A percentile compares a stretch with the other conserved stretches of the same genome.
Evolutionary conservation across 2,113 vertebrate species (phyloP).

Genomic region (Scytalopus superciliaris): DNA sequence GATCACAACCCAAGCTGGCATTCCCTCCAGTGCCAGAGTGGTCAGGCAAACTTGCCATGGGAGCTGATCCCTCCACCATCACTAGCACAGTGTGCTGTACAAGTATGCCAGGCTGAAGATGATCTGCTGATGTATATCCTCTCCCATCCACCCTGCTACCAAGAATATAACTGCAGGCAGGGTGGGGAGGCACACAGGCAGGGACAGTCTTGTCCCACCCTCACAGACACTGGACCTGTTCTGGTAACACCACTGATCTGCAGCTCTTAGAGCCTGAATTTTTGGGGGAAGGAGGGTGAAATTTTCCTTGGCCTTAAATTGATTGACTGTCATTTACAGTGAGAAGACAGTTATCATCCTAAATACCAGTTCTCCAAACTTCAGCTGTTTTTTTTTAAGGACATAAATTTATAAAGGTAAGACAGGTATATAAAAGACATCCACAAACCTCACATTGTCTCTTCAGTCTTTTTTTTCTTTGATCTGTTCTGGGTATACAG

Average conservation of each 20-base stretch:
- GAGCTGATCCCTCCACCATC: not conserved
- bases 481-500: not conserved
- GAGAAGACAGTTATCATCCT: not conserved
- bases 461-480: not conserved
- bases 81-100: rapidly evolving
- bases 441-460: not conserved
- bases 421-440: not conserved
- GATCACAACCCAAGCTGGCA: rapidly evolving
- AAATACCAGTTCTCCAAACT: not conserved
- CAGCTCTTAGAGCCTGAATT: not conserved
- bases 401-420: not conserved
- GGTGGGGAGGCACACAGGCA: not conserved
- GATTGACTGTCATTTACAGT: not conserved
- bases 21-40: not conserved
- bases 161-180: rapidly evolving
- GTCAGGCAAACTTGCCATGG: not conserved
- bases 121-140: not conserved
- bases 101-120: not conserved
- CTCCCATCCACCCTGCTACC: not conserved
- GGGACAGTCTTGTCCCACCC: not conserved
- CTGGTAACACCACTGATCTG: not conserved
- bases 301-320: not conserved
- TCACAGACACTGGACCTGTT: not conserved
- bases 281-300: not conserved
- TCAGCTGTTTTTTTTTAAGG: not conserved